Base-by-base conservation (phyloP, 2,797 vertebrate species). In the Enteromius paludinosus region DNA sequence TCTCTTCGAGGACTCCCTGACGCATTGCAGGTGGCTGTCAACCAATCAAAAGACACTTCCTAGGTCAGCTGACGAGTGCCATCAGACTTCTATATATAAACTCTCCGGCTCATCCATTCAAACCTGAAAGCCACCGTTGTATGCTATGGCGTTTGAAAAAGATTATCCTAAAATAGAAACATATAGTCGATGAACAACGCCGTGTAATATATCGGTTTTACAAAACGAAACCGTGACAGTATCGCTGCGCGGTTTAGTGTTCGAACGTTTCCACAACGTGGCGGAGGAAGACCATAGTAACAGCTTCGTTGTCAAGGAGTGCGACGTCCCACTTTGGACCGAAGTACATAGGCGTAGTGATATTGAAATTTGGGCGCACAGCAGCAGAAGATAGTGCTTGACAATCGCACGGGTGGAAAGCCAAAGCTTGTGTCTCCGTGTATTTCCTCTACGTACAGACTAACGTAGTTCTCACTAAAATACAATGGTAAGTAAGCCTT, bases 11-110 rank as follows among this genome's bases (percentile, higher is more conserved):
- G 82, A 84, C 88, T 88, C 88, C 89, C 89, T 91, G 90, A 90
- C 90, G 90, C 90, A 91, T 91, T 91, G 90, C 90, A 90, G 90
- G 89, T 89, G 87, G 89, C 82, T 76, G 74, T 25, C 9, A 71
- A 88, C 90, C 90, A 91, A 91, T 89, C 82, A 80, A 28, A 54
- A 83, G 2, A n/a, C 41, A 17, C 28, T 81, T 73, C 81, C 77
- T 33, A 54, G 85, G 88, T 91, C 90, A 91, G 86, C 85, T 87
- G 87, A 86, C 33, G 9, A 78, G 70, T 69, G 41, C 74, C 69
- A 73, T 82, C 79, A 61, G 78, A 65, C 79, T 75, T 84, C 78
- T 85, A 85, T 85, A 84, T 88, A 87, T 85, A 86, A 89, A 85
- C 61, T 83, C 83, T 38, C 79, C 20, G 47, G 18, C 15, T 25